Base-by-base conservation (phyloP, 2,113 vertebrate species). In the Sphaerodactylus townsendi region DNA sequence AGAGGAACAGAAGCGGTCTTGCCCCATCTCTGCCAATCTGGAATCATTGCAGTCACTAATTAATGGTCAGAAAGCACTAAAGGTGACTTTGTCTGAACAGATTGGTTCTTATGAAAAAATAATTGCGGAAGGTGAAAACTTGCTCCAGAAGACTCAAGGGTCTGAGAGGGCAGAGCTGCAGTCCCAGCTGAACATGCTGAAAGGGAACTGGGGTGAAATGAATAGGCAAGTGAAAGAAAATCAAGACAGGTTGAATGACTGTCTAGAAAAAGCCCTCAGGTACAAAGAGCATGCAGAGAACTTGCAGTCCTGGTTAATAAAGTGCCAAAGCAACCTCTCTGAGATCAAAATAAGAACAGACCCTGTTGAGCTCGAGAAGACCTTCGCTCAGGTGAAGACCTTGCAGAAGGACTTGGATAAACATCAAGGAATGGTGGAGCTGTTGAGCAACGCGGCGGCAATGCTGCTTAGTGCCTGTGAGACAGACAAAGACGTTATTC, bases 361-460 rank as follows among this genome's bases (percentile, higher is more conserved):
- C 82, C 96, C 96, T 2, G 87, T 84, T 11, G 95, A 96, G 56
- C 93, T 97, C 4, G 97, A 99, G 59, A 95, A 94, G 71, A 96
- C 96, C 65, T 87, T 98, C 50, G 93, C 92, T 82, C 96, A 97
- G 85, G 92, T 98, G 62, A 98, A 96, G 87, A 95, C 93, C 76
- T 96, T 98, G 83, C 98, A 99, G 93, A 98, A 98, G 86, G 98
- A 99, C 79, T 93, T 98, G 50, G 98, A 99, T 93, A 99, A 98
- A 74, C 97, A 97, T 87, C 95, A 97, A 4, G 97, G 97, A 10
- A 94, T 96, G 94, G 93, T 98, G 79, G 98, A 98, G 84, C 94
- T 97, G 62, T 94, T 99, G 71, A 98, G 96, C 80, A 89, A 96
- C 2, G 96, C 96, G 65, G 97, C 98, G 30, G 96, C 97, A 28